These are phyloP conservation scores for Cosmia pyralina DNA, from an alignment of 2,888 invertebrate species.

Conservation along the genomic window DNA sequence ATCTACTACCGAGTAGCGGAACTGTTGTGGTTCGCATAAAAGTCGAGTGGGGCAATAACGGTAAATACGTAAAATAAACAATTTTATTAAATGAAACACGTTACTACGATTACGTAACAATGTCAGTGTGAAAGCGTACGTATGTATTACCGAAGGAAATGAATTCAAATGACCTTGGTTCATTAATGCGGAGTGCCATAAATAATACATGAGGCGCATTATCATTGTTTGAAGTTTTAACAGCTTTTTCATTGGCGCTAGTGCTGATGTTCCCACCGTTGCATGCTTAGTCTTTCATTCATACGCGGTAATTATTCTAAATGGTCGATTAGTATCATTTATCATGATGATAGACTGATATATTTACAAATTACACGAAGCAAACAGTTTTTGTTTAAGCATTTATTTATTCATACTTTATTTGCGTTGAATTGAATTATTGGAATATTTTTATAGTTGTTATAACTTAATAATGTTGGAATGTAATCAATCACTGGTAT, in stretches of 20 bases:
- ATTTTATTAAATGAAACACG: slow-evolving; percentile 60
- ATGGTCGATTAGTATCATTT: slow-evolving; percentile 64
- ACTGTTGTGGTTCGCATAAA: slow-evolving; percentile 74
- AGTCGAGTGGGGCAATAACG: slow-evolving; percentile 53
- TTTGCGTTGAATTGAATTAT: slow-evolving; percentile 52
- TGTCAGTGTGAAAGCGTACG: slow-evolving; percentile 71
- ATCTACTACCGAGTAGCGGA: slow-evolving; percentile 84
- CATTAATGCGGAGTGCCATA: slow-evolving; percentile 83
- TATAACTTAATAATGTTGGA: slow-evolving; percentile 34
- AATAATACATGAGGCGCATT: slow-evolving; percentile 86
- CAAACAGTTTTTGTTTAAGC: slow-evolving; percentile 40
- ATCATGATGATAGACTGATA: slow-evolving; percentile 60
- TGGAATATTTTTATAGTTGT: slow-evolving; percentile 48
- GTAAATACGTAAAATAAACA: slow-evolving; percentile 55
- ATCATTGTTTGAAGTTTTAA: slow-evolving; percentile 82
- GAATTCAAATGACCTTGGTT: slow-evolving; percentile 88
- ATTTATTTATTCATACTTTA: slow-evolving; percentile 60
- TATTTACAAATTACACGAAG: slow-evolving; percentile 55
- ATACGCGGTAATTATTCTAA: slow-evolving; percentile 65
- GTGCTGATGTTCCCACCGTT: slow-evolving; percentile 68
- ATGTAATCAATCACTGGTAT: slow-evolving; percentile 38
- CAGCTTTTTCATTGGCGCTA: slow-evolving; percentile 76
- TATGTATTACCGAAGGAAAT: slow-evolving; percentile 78
- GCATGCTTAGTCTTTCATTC: slow-evolving; percentile 63
- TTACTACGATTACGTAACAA: slow-evolving; percentile 68